A percentile compares a stretch with the other conserved stretches of the same genome.
Conservation (phyloP, 2,888 invertebrate genomes). For the Cheilosia soror region DNA sequence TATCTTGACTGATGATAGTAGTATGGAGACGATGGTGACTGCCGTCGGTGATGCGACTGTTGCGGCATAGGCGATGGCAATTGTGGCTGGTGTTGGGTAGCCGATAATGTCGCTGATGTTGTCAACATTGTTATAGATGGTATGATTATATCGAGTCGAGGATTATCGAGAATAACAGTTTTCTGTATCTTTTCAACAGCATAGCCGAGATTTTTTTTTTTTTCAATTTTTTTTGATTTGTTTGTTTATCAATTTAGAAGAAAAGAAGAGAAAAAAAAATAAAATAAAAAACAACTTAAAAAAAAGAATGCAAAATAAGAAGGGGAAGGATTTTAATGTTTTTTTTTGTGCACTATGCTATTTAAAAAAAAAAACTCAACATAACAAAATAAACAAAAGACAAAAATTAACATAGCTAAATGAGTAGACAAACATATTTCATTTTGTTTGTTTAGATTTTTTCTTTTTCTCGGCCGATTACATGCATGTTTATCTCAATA, state of each 20-base stretch:
- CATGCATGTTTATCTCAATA: conserved; percentile 77
- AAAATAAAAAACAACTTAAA: conserved; percentile 80
- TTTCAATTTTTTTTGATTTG: conserved; percentile 35
- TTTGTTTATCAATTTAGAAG: conserved; percentile 63
- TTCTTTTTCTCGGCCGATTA: conserved; percentile 84
- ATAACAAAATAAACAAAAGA: conserved; percentile 60
- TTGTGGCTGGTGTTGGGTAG: conserved; percentile 80
- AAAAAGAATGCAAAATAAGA: conserved; percentile 79
- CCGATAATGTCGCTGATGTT: conserved; percentile 78
- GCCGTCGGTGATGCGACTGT: conserved; percentile 47
- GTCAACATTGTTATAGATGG: conserved; percentile 76
- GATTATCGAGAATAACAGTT: conserved; percentile 79
- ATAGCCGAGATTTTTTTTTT: conserved; percentile 39
- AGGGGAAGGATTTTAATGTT: conserved; percentile 80
- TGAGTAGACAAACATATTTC: conserved; percentile 59
- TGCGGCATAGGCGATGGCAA: conserved; percentile 62
- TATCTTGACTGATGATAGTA: conserved; percentile 66
- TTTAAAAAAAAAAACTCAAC: conserved; percentile 71
- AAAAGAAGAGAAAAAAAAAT: conserved; percentile 76
- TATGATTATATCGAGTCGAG: conserved; percentile 77
- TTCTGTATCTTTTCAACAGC: conserved; percentile 75
- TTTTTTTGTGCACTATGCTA: conserved; percentile 58
- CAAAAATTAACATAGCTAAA: conserved; percentile 59
- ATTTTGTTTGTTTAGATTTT: conserved; percentile 83
- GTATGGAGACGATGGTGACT: conserved; percentile 45